These are phyloP conservation scores for Cyaniris semiargus DNA, from an alignment of 2,888 invertebrate species.

Conservation along the genomic window DNA sequence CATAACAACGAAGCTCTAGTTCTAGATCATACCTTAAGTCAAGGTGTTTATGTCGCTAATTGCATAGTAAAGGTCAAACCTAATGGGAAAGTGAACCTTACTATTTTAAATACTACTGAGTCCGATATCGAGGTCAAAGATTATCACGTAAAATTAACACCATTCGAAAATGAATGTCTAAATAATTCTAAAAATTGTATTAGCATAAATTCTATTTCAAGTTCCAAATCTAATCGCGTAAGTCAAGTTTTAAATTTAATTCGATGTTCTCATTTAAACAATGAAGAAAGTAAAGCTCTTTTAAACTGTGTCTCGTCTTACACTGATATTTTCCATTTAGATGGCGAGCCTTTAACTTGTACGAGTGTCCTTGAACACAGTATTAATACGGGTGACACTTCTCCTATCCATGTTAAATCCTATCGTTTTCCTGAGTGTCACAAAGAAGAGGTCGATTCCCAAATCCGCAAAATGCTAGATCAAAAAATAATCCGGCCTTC, in stretches of 20 bases:
- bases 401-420: no score
- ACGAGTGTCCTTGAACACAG: no score
- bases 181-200: background rate
- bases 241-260: slow-evolving; percentile 21
- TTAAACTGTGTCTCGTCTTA: no score
- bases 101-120: slow-evolving; percentile 39
- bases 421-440: no score
- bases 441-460: no score
- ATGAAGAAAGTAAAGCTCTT: slow-evolving; percentile 35
- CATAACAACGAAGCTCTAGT: slow-evolving; percentile 34
- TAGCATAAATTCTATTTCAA: slow-evolving; percentile 6
- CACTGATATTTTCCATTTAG: no score
- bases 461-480: no score
- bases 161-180: background rate
- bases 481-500: slow-evolving; percentile 40
- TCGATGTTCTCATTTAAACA: slow-evolving; percentile 27
- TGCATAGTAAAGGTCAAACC: slow-evolving; percentile 39
- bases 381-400: no score
- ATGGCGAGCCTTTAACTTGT: no score
- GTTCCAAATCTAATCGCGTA: slow-evolving; percentile 4
- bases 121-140: no score
- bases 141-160: no score
- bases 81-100: slow-evolving; percentile 38
- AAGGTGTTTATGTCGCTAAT: slow-evolving; percentile 38
- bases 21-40: slow-evolving; percentile 34